Evolutionary conservation across 1,140 invertebrate species (phyloP), one percentile per base, ranked within the genome.

Genomic region (Hirudo medicinalis): DNA sequence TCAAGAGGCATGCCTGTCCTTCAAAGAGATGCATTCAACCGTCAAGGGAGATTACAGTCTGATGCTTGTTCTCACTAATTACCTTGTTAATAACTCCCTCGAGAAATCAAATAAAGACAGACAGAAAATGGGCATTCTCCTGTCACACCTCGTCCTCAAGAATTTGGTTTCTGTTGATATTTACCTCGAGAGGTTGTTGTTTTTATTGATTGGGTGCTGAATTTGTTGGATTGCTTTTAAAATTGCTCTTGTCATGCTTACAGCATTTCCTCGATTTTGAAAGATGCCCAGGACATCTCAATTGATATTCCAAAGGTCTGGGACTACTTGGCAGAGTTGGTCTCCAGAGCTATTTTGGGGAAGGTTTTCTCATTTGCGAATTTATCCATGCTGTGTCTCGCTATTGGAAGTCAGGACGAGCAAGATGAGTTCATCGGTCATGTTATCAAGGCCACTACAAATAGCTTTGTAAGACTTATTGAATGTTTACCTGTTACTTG

Each of bases 291-390:
- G 68, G 88, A 90, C 76, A 81, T 89, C 75, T 81, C 85, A 57
- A 86, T 90, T 75, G 89, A 90, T 84, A 86, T 90, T 80, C 89
- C 89, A 25, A 87, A 86, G 76, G 82, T 89, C 55, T 89, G 86
- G 86, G 79, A 83, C 43, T 89, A 89, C 76, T 80, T 89, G 75
- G 86, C 86, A 15, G 86, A 89, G 80, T 83, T 88, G 32, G 78
- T 82, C 55, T 63, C 57, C 22, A 63, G 29, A 15, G 57, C 57
- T 13, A 22, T 63, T 63, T 20, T 63, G 8, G 29, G 57, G 8
- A 63, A 32, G 57, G 57, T 63, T 32, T 22, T 63, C 29, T 25
- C 57, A 1, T 63, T 63, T 11, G 57, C 2, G 11, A 63, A 32
- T 63, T 32, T 63, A 13, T 63, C 57, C 22, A 63, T 22, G 22